Evolutionary conservation across 92 coral and sea anemone species (phyloP), one percentile per base, ranked within the genome.

Genomic region (Zoanthus sansibaricus): DNA sequence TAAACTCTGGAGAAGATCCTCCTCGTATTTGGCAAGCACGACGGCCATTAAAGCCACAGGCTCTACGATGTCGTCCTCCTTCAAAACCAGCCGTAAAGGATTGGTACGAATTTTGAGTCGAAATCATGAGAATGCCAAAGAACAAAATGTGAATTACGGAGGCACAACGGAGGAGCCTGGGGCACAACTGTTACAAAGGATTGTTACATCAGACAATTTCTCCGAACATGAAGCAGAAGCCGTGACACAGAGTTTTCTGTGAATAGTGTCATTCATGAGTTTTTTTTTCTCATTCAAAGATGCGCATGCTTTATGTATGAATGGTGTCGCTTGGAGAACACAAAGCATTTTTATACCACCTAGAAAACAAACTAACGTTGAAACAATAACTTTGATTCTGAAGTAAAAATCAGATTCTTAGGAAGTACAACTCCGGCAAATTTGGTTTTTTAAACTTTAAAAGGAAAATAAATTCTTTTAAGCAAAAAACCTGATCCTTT

Each of bases 1-100:
- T 1, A 80, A 67, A n/a, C 85, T 80, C 44, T 80, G 85, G 85
- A 74, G 85, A 25, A 45, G 85, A 6, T 66, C 85, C 1, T 80
- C 85, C 4, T 80, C 85, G 10, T 80, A 66, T 46, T 13, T 68
- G 6, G 18, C 85, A 6, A 64, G 74, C 45, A 18, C 37, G 45
- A 64, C 85, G 5, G 75, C 61, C 12, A 49, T 80, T 45, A 80
- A 80, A 67, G n/a, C 85, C 75, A 47, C 85, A 2, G 75, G 85
- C 16, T 80, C 85, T 4, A 80, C 64, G 11, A 25, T 64, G 45
- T 20, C 32, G 8, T 80, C 85, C 7, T 66, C 31, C 58, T 30
- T 46, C 14, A 80, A 25, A n/a, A 18, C 75, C 6, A 80, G 16
- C 61, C 59, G 85, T 13, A 66, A 72, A 55, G 70, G 85, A 15